Percentiles rank a stretch among this genome's conserved stretches.
Conservation (phyloP, 30 jellyfish, hydroid and myxozoan genomes). For the Hydractinia echinata region DNA sequence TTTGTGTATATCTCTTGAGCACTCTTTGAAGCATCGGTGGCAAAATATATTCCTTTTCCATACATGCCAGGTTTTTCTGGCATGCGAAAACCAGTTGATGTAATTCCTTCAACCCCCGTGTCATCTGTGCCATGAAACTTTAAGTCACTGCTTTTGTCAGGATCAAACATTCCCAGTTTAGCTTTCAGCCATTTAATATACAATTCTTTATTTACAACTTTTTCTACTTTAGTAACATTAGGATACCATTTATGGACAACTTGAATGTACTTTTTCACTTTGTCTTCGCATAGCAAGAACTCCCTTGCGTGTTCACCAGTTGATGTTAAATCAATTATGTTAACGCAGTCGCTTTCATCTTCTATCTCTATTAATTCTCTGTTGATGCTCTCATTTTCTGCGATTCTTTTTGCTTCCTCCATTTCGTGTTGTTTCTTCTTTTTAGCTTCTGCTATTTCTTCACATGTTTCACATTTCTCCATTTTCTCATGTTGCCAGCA, state of each 20-base stretch:
- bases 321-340: neutral
- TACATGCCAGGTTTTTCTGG: conserved; percentile 63
- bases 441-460: neutral
- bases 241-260: conserved; percentile 65
- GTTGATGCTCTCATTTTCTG: conserved; percentile 7
- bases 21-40: conserved; percentile 74
- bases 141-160: conserved; percentile 8
- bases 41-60: conserved; percentile 69
- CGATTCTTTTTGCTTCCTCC: conserved; percentile 19
- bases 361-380: conserved; percentile 10
- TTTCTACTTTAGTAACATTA: conserved; percentile 51
- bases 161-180: conserved; percentile 27
- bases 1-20: conserved; percentile 64
- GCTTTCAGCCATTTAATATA: conserved; percentile 43
- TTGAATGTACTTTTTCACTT: conserved; percentile 49
- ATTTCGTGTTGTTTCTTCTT: conserved; percentile 16
- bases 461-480: conserved; percentile 27
- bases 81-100: conserved; percentile 51
- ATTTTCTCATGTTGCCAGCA: conserved; percentile 23
- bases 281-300: conserved; percentile 42
- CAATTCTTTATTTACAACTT: conserved; percentile 41
- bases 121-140: conserved; percentile 67
- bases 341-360: neutral
- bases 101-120: conserved; percentile 45
- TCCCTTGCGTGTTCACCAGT: conserved; percentile 42